These are phyloP conservation scores for Hymenochirus boettgeri DNA, from an alignment of 2,113 vertebrate genomes.

Conservation along the genomic window DNA sequence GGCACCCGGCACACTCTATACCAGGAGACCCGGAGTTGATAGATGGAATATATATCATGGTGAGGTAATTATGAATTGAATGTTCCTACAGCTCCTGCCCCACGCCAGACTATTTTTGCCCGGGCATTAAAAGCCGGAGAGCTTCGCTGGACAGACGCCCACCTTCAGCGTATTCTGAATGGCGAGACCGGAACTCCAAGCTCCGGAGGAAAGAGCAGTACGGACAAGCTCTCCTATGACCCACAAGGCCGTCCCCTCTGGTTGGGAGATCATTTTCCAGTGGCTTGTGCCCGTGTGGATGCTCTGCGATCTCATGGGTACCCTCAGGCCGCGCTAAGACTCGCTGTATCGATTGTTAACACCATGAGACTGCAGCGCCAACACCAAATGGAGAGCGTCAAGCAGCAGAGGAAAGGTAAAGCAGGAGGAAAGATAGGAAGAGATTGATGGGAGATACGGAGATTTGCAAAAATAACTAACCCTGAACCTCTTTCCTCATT, in stretches of 20 bases:
- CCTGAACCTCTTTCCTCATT: not conserved
- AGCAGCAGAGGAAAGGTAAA: constrained; percentile 62
- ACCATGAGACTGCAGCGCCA: constrained; percentile 56
- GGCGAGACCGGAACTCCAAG: constrained; percentile 49
- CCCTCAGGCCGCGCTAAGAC: constrained; percentile 55
- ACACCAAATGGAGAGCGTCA: constrained; percentile 58
- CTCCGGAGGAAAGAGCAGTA: constrained; percentile 38
- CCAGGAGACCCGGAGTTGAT: too few species aligned
- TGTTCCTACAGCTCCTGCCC: not conserved
- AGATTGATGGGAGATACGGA: not conserved
- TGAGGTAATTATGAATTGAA: too few species aligned
- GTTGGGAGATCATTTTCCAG: constrained; percentile 61
- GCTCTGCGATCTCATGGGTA: constrained; percentile 61
- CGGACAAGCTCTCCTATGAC: constrained; percentile 55
- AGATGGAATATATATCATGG: too few species aligned
- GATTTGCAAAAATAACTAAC: not conserved
- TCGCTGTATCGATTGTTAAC: constrained; percentile 55
- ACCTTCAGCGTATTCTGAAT: constrained; percentile 58
- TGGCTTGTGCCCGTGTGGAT: constrained; percentile 62
- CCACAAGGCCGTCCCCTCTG: constrained; percentile 61
- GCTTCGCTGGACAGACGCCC: constrained; percentile 53
- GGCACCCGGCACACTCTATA: too few species aligned
- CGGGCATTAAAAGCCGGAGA: constrained; percentile 57
- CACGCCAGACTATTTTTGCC: constrained; percentile 54
- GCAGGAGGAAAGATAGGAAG: not conserved